Percentiles rank a stretch among this genome's conserved stretches.
Conservation (phyloP, 1,140 invertebrate species). For the Chironomus tepperi region DNA sequence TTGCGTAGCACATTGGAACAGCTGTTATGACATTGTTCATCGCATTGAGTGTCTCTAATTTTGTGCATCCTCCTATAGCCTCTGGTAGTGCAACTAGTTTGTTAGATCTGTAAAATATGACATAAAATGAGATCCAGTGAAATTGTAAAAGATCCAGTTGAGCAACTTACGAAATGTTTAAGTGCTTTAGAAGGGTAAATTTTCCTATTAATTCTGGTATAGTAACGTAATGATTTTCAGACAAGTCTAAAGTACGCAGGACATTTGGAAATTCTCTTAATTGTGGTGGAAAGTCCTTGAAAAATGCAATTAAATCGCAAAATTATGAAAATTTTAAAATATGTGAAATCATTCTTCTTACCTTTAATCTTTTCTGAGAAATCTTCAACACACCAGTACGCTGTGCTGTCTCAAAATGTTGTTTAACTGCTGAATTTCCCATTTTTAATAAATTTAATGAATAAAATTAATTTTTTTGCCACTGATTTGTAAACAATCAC, state of each 20-base stretch:
- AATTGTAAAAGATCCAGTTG: background rate
- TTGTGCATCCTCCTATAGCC: slow-evolving; percentile 64
- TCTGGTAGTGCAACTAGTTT: slow-evolving; percentile 58
- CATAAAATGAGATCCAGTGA: background rate
- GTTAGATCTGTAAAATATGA: slow-evolving; percentile 47
- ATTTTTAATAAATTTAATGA: slow-evolving; percentile 43
- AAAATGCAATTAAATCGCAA: background rate
- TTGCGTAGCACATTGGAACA: slow-evolving; percentile 59
- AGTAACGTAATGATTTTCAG: slow-evolving; percentile 73
- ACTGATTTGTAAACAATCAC: too few relatives aligned
- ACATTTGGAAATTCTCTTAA: slow-evolving; percentile 54
- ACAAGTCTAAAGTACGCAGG: slow-evolving; percentile 82
- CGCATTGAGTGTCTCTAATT: slow-evolving; percentile 73
- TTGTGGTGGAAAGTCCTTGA: slow-evolving; percentile 55
- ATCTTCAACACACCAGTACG: slow-evolving; percentile 90
- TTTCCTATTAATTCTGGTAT: slow-evolving; percentile 69
- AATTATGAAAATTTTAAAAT: background rate
- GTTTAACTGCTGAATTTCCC: slow-evolving; percentile 81
- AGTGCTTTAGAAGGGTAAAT: slow-evolving; percentile 73
- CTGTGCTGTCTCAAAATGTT: slow-evolving; percentile 84
- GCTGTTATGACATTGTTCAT: slow-evolving; percentile 57
- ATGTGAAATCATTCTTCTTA: background rate
- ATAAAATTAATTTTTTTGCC: too few relatives aligned
- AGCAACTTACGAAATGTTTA: slow-evolving; percentile 50
- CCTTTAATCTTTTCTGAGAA: slow-evolving; percentile 60